Conservation (phyloP, 92 coral and sea anemone species). For the Metridium senile region DNA sequence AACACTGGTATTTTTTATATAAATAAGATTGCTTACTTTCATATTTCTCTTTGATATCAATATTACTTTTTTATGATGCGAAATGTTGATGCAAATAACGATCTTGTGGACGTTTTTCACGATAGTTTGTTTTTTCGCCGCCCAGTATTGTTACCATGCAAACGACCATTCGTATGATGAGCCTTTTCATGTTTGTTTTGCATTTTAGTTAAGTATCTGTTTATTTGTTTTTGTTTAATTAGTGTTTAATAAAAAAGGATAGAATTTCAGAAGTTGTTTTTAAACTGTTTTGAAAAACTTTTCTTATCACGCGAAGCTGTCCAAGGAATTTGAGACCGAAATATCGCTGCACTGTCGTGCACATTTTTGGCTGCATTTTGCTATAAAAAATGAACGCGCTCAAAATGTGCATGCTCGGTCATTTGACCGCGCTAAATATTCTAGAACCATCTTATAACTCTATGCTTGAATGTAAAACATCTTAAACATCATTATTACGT, state of each 20-base stretch:
- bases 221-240: background rate
- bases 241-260: background rate
- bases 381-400: too few relatives aligned
- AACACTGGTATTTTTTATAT: too few relatives aligned
- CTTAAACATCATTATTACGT: background rate
- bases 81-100: too few relatives aligned
- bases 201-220: background rate
- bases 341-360: too few relatives aligned
- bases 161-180: background rate
- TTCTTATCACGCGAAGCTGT: background rate
- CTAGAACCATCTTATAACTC: background rate
- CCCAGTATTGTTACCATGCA: background rate
- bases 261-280: background rate
- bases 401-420: too few relatives aligned
- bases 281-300: background rate
- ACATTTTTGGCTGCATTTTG: too few relatives aligned
- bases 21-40: too few relatives aligned
- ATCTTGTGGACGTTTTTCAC: too few relatives aligned
- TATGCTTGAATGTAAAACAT: constrained; percentile 10
- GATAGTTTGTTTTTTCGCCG: too few relatives aligned
- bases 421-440: too few relatives aligned
- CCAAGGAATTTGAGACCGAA: background rate
- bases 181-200: background rate
- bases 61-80: too few relatives aligned
- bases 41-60: too few relatives aligned